Conservation (phyloP, 2,888 invertebrate genomes). For the Pelosia muscerda region DNA sequence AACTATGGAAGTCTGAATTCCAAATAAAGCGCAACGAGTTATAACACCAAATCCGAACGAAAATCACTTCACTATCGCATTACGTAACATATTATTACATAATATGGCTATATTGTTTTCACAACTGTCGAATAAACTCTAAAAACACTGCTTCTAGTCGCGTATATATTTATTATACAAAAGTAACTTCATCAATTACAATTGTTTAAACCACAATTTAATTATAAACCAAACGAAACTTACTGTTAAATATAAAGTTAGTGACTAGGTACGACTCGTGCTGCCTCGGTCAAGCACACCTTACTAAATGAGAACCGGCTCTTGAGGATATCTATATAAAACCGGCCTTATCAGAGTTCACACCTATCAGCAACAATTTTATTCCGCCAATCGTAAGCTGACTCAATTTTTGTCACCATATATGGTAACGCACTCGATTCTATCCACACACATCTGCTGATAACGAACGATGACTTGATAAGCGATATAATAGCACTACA, state of each 20-base stretch:
- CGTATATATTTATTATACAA: conserved; percentile 17
- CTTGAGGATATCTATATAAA: conserved; percentile 86
- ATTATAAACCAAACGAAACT: conserved; percentile 63
- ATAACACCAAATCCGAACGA: conserved; percentile 38
- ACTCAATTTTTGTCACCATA: conserved; percentile 90
- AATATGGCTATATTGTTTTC: conserved; percentile 41
- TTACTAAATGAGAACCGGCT: conserved; percentile 77
- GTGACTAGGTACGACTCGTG: conserved; percentile 75
- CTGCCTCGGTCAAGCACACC: conserved; percentile 75
- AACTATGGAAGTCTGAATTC: not conserved
- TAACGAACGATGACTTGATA: conserved; percentile 73
- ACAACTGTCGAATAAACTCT: conserved; percentile 43
- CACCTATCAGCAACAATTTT: conserved; percentile 81
- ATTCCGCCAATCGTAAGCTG: conserved; percentile 89
- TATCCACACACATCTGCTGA: conserved; percentile 70
- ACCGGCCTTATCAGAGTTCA: conserved; percentile 83
- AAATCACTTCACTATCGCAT: conserved; percentile 51
- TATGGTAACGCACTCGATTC: conserved; percentile 88
- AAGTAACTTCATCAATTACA: conserved; percentile 21
- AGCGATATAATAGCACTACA: conserved; percentile 47
- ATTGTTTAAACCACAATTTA: conserved; percentile 38
- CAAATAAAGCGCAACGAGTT: not conserved
- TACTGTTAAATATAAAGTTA: conserved; percentile 75
- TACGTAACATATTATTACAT: conserved; percentile 57
- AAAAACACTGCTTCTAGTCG: conserved; percentile 44